phyloP scores from a whole-genome alignment of 2,113 vertebrate species.

The Eulemur macaco region DNA sequence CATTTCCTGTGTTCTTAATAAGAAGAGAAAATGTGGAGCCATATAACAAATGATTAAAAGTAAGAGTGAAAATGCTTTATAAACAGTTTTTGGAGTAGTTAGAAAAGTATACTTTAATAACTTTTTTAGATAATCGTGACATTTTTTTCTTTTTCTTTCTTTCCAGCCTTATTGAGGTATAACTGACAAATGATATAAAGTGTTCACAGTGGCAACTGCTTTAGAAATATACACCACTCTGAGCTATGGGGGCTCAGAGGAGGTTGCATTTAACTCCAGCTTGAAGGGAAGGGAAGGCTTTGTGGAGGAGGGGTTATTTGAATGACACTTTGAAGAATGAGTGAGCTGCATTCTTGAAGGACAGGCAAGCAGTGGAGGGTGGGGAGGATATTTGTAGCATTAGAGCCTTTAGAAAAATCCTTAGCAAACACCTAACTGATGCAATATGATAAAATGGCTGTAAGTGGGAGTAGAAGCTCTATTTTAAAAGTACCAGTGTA shows the following conservation, averaged over 20 bases:
- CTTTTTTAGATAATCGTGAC: background rate
- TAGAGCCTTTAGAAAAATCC: background rate
- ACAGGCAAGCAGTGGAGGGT: background rate
- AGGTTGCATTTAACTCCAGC: background rate
- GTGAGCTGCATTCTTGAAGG: slow-evolving; percentile 6
- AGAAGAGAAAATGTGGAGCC: background rate
- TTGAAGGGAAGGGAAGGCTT: background rate
- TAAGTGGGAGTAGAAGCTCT: background rate
- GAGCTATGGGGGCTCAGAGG: background rate
- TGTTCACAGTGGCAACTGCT: background rate
- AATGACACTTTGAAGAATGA: slow-evolving; percentile 1
- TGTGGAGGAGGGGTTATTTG: background rate
- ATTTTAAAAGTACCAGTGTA: background rate
- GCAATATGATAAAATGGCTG: background rate
- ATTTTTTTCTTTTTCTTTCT: background rate
- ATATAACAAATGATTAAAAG: background rate
- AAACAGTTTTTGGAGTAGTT: background rate
- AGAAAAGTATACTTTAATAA: background rate
- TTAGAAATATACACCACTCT: background rate
- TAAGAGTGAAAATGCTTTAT: background rate
- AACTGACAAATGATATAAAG: background rate
- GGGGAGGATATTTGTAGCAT: background rate
- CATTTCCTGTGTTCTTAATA: background rate
- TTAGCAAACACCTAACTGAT: background rate
- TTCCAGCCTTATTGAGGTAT: background rate